Base-by-base conservation (phyloP, 1,140 invertebrate species). In the Lepidurus arcticus region DNA sequence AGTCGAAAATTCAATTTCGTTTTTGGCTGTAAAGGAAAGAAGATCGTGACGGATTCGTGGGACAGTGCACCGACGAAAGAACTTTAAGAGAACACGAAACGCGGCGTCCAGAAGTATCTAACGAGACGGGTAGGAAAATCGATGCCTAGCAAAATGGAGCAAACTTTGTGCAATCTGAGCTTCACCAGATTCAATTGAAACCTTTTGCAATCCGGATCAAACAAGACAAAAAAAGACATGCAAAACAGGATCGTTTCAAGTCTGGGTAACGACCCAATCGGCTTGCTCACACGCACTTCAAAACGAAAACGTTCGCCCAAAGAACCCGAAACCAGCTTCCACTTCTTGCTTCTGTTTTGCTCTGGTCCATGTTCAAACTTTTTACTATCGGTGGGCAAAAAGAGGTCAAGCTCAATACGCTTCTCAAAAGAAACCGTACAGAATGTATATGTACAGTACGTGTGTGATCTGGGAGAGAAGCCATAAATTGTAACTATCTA, bases 261-360 rank as follows among this genome's bases (percentile, higher is more conserved):
- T 65, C 53, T 65, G n/a, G 53, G 53, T 65, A 65, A 65, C 53
- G 53, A n/a, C 53, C 53, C 21, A 65, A 65, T 65, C 53, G 53
- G 53, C 6, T 21, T 7, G 13, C 53, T 65, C n/a, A 65, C 53
- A 65, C 53, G 53, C 53, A 65, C 13, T 65, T 21, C 13, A 11
- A 13, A 13, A 65, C 16, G 9, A 65, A 65, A 65, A 65, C 53
- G 21, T n/a, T 13, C 16, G 53, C n/a, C 16, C 21, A 65, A 21
- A 13, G 53, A 65, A 65, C 53, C 21, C 21, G 53, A 65, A 65
- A 65, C 53, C 16, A 65, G 9, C 53, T 65, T 16, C 34, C 53
- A n/a, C 53, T 65, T 65, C 21, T 65, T 65, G 53, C 53, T 65
- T 65, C 13, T 34, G 34, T 34, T 34, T 34, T 34, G 34, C 34